Evolutionary conservation across 2,797 vertebrate species (phyloP).

Genomic region (Pygocentrus nattereri): DNA sequence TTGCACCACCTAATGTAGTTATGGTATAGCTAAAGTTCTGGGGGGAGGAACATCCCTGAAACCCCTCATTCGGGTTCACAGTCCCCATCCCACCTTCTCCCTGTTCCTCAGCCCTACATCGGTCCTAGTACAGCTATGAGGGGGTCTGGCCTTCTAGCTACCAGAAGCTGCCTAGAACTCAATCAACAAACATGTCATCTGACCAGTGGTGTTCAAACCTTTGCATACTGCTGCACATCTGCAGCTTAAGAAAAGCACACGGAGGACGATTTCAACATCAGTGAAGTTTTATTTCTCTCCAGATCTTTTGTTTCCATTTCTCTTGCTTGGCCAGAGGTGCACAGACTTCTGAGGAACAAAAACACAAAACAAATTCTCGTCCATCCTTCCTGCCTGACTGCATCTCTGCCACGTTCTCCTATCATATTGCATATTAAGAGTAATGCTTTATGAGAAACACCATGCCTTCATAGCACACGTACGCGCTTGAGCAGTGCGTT

Average conservation of each 20-base stretch:
- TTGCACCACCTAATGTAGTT: too few species aligned
- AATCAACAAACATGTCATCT: too few species aligned
- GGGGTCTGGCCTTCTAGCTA: too few species aligned
- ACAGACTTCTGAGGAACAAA: constrained; percentile 57
- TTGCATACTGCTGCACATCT: background rate
- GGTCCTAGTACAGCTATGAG: too few species aligned
- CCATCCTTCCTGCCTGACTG: constrained; percentile 65
- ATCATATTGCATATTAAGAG: constrained; percentile 76
- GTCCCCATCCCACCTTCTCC: too few species aligned
- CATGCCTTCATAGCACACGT: constrained; percentile 46
- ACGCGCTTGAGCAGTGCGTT: constrained; percentile 22
- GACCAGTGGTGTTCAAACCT: too few species aligned
- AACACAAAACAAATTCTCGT: constrained; percentile 71
- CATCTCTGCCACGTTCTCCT: constrained; percentile 39
- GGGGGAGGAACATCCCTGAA: too few species aligned
- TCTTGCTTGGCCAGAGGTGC: constrained; percentile 70
- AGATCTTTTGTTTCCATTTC: constrained; percentile 73
- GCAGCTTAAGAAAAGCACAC: constrained; percentile 44
- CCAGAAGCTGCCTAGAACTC: too few species aligned
- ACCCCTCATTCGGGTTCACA: too few species aligned
- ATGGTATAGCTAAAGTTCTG: too few species aligned
- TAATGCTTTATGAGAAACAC: constrained; percentile 69
- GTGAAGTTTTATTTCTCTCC: constrained; percentile 84
- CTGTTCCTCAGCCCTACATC: too few species aligned
- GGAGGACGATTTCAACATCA: constrained; percentile 75